Evolutionary conservation across 2,888 invertebrate species (phyloP), one percentile per base, ranked within the genome.

Genomic region (Alsophila aescularia): DNA sequence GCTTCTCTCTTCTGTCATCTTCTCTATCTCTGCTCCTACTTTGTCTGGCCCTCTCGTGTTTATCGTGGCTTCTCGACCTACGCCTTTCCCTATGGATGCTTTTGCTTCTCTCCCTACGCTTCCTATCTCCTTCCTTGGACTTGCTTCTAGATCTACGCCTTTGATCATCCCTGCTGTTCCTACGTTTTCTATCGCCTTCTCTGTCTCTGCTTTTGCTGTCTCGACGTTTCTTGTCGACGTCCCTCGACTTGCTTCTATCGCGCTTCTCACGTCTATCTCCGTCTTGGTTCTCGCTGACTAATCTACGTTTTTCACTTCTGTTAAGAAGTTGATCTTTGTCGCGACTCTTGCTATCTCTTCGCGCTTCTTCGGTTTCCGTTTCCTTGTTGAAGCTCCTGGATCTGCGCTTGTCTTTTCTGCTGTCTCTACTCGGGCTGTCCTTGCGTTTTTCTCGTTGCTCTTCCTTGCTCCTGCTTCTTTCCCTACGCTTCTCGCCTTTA

Each of bases 21-120:
- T 58, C 52, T 32, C 57, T 84, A 79, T 39, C 75, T 58, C 15
- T 79, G 75, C 59, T 79, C 12, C 43, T 34, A 15, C 78, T 52
- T 79, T 78, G 42, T 44, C 40, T 51, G 9, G 21, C 41, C 31
- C 31, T 47, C 3, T 48, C 39, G 2, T 36, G 50, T 27, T 44
- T 49, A 0, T 49, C 55, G 18, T 50, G 36, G 47, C 52, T 49
- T 35, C 36, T 42, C 0, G 58, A 57, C 42, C 52, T 59, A 18
- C 24, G 52, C 51, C 49, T 40, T 35, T 52, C 35, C 40, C 47
- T 39, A 53, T 53, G 52, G 50, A 16, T 50, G 44, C 52, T 58
- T 50, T 32, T 35, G 56, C 34, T 62, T 51, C 50, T 37, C 15
- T 58, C 54, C 2, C 54, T 49, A 8, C 31, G 31, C 7, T 41